These are phyloP conservation scores for Eonycteris spelaea DNA, from an alignment of 2,113 vertebrate species.

Conservation along the genomic window DNA sequence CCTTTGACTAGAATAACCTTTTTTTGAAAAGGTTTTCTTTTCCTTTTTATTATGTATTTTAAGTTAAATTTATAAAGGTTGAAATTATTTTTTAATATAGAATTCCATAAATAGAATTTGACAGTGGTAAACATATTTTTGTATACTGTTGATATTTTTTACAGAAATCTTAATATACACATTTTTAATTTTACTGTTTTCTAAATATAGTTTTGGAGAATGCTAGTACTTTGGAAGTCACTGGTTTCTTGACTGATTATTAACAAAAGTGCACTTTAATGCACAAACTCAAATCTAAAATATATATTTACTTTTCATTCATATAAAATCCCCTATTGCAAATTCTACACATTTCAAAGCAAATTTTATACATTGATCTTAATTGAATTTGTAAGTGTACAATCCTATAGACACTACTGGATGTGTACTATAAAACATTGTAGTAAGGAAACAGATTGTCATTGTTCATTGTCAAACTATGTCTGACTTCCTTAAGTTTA, in stretches of 20 bases:
- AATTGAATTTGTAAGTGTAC: conserved; percentile 30
- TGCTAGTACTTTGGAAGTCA: not conserved
- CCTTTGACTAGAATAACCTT: conserved; percentile 79
- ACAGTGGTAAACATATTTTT: conserved; percentile 46
- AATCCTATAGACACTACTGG: conserved; percentile 15
- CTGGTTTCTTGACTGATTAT: conserved; percentile 10
- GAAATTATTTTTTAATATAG: conserved; percentile 50
- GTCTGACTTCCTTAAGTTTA: conserved; percentile 79
- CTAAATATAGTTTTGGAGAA: not conserved
- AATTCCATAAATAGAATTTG: conserved; percentile 34
- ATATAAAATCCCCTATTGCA: conserved; percentile 22
- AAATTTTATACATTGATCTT: conserved; percentile 34
- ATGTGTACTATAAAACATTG: conserved; percentile 29
- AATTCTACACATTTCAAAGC: conserved; percentile 11
- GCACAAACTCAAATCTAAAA: conserved; percentile 27
- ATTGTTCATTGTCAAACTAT: conserved; percentile 61
- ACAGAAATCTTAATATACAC: not conserved
- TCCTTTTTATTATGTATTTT: conserved; percentile 36
- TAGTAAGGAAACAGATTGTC: not conserved
- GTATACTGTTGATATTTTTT: not conserved
- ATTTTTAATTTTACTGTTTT: conserved; percentile 21
- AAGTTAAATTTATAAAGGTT: conserved; percentile 55
- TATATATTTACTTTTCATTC: conserved; percentile 26
- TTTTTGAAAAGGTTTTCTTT: conserved; percentile 61
- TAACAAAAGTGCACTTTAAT: conserved; percentile 39